These are phyloP conservation scores for Mesorhabditis spiculigera DNA, from an alignment of 2,888 invertebrate genomes.

Conservation along the genomic window DNA sequence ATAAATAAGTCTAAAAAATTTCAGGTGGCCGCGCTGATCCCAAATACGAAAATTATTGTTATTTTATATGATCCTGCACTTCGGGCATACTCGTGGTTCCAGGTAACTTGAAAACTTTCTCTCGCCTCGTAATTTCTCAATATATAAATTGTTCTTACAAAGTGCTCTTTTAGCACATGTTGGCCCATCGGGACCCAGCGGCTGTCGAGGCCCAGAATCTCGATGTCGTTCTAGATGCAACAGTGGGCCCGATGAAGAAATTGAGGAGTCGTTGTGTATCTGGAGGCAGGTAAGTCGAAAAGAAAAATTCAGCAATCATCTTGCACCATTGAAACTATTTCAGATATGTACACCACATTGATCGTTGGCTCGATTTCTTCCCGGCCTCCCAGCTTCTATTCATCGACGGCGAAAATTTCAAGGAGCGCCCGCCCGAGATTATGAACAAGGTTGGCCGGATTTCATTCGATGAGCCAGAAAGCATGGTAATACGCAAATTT, in stretches of 20 bases:
- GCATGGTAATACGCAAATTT: slow-evolving; percentile 7
- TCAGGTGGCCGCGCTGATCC: slow-evolving; percentile 59
- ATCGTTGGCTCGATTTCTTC: slow-evolving; percentile 89
- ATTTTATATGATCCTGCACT: slow-evolving; percentile 65
- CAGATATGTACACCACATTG: slow-evolving; percentile 90
- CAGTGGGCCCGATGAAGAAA: slow-evolving; percentile 65
- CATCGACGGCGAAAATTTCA: slow-evolving; percentile 86
- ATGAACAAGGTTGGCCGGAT: slow-evolving; percentile 70
- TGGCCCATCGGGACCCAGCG: slow-evolving; percentile 82
- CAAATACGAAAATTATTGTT: slow-evolving; percentile 79
- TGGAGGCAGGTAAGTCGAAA: slow-evolving; percentile 25
- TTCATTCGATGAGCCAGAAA: neutral
- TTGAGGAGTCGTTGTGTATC: slow-evolving; percentile 75
- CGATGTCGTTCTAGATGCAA: slow-evolving; percentile 19
- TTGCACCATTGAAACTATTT: neutral
- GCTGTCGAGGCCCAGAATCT: slow-evolving; percentile 64
- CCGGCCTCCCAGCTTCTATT: slow-evolving; percentile 78
- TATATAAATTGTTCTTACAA: neutral
- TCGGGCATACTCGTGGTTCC: slow-evolving; percentile 43
- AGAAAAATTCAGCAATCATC: neutral
- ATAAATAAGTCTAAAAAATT: neutral
- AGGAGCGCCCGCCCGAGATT: slow-evolving; percentile 82
- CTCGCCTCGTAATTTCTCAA: neutral
- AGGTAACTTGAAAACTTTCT: slow-evolving; percentile 15
- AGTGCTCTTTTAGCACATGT: slow-evolving; percentile 70